Base-by-base conservation (phyloP, 2,797 vertebrate species). In the Melanitta fusca region DNA sequence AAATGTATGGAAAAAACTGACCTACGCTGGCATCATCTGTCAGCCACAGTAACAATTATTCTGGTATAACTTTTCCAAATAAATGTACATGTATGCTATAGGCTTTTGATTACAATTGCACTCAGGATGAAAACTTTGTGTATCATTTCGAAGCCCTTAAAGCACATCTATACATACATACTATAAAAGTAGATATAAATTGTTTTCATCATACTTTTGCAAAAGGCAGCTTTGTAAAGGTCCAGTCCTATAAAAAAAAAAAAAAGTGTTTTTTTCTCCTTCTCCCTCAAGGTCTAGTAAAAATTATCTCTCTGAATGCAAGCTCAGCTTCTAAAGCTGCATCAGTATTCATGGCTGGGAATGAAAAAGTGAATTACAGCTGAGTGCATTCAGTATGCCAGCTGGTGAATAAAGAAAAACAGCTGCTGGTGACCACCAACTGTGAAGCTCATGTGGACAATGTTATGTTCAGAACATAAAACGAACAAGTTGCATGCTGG, bases 401-500 rank as follows among this genome's bases (percentile, higher is more conserved):
- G 69, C 89, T 94, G 73, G 80, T 82, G 66, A 83, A 80, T 73
- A 85, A 93, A 91, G 90, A 73, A 89, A 95, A 85, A 57, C 95
- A 96, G 94, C 89, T 95, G 88, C 79, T 92, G 68, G 38, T 88
- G 70, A 80, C 72, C 12, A 2, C 88, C 91, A 94, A 71, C 85
- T 95, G 93, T 68, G 95, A 92, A 85, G 62, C 83, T 92, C 73
- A 92, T 73, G 30, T 11, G 36, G 74, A 84, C 92, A 80, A 56
- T 71, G 38, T 96, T 89, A 90, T 84, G 85, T 66, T 61, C 78
- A 88, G 47, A 91, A 74, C 82, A 83, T 80, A 66, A 96, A 97
- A 88, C n/a, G 43, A 96, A 84, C 47, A 96, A 90, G 80, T 96
- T 94, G 75, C 82, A 56, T 39, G 84, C 89, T 94, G 79, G 72